A percentile compares a stretch with the other conserved stretches of the same genome.
Evolutionary conservation across 2,797 vertebrate genomes (phyloP).

Genomic region (Coreius guichenoti): DNA sequence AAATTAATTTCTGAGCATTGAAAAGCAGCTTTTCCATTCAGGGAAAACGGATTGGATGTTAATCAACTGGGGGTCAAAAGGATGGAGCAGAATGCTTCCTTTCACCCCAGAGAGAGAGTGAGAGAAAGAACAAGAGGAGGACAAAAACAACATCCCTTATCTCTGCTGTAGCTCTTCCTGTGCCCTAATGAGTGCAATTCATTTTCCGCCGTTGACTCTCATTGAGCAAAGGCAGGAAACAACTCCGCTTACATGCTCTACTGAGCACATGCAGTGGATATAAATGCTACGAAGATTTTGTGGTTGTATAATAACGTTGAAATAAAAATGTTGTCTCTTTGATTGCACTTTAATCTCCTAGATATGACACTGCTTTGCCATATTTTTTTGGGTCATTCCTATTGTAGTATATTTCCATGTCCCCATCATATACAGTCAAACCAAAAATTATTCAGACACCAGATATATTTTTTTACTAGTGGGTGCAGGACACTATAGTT

Average conservation of each 20-base stretch:
- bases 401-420: too few species aligned
- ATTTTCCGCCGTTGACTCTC: slow-evolving; percentile 69
- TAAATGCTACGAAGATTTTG: slow-evolving; percentile 5
- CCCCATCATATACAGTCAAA: background rate
- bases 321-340: slow-evolving; percentile 6
- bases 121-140: slow-evolving; percentile 53
- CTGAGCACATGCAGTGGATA: slow-evolving; percentile 21
- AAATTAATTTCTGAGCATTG: slow-evolving; percentile 32
- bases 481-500: too few species aligned
- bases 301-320: slow-evolving; percentile 12
- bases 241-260: slow-evolving; percentile 6
- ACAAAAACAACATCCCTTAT: slow-evolving; percentile 44
- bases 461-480: too few species aligned
- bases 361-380: background rate
- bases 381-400: background rate
- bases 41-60: slow-evolving; percentile 66
- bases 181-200: slow-evolving; percentile 70
- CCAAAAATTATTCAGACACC: too few species aligned
- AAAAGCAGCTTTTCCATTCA: slow-evolving; percentile 61
- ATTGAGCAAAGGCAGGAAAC: slow-evolving; percentile 67
- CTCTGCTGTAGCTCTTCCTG: slow-evolving; percentile 64
- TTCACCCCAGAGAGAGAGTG: slow-evolving; percentile 34
- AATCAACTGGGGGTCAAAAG: slow-evolving; percentile 69
- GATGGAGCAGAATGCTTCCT: slow-evolving; percentile 59
- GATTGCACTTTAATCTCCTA: slow-evolving; percentile 2